Evolutionary conservation across 2,888 invertebrate species (phyloP).

Genomic region (Clusia tigrina): DNA sequence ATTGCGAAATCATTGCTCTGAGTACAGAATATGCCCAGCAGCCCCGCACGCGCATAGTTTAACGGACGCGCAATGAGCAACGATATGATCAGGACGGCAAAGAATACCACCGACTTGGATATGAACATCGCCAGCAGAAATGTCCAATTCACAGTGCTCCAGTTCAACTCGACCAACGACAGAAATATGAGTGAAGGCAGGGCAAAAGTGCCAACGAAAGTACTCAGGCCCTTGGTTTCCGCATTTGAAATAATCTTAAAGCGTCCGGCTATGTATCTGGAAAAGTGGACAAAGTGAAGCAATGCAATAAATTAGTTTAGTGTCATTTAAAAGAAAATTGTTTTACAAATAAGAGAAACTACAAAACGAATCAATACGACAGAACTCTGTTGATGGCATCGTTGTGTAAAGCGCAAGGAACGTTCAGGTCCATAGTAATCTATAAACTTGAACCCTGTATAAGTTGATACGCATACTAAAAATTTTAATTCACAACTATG

Average conservation of each 20-base stretch:
- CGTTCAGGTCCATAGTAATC: too few relatives aligned
- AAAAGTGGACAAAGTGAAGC: conserved; percentile 39
- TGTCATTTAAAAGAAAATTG: too few relatives aligned
- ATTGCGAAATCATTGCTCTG: conserved; percentile 98
- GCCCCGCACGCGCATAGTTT: conserved; percentile 84
- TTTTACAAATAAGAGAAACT: too few relatives aligned
- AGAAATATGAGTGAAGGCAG: conserved; percentile 91
- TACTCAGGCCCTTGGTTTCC: conserved; percentile 89
- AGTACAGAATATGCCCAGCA: conserved; percentile 94
- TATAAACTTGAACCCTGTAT: too few relatives aligned
- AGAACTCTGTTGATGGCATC: too few relatives aligned
- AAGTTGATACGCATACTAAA: too few relatives aligned
- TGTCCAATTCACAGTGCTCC: conserved; percentile 86
- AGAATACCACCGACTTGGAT: conserved; percentile 86
- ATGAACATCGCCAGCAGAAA: conserved; percentile 86
- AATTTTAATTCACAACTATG: too few relatives aligned
- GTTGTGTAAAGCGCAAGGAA: too few relatives aligned
- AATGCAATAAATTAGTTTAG: conserved; percentile 18
- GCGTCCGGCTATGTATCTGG: conserved; percentile 84
- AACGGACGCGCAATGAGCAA: conserved; percentile 81
- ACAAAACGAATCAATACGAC: too few relatives aligned
- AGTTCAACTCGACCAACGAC: conserved; percentile 84
- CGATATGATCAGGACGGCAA: conserved; percentile 79
- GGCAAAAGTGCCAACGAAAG: conserved; percentile 93
- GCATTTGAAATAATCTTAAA: conserved; percentile 81